phyloP scores from a whole-genome alignment of 2,113 vertebrate species.

The Prinia subflava region DNA sequence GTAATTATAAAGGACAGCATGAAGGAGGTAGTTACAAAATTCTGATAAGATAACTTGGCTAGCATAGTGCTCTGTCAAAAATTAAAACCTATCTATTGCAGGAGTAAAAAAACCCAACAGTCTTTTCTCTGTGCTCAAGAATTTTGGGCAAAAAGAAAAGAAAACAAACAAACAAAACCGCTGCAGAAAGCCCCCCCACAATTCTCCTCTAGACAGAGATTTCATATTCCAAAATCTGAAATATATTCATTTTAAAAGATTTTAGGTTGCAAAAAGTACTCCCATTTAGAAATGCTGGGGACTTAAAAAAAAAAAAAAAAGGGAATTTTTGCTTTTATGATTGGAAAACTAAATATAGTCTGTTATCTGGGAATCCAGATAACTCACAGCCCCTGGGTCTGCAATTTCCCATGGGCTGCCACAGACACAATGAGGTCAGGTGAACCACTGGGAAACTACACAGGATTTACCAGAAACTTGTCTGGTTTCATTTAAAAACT shows the following conservation, averaged over 20 bases:
- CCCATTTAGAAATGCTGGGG: neutral
- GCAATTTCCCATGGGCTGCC: neutral
- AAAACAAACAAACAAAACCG: neutral
- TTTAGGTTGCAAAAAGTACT: neutral
- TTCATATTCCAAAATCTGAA: neutral
- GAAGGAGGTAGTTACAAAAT: neutral
- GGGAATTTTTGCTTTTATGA: neutral
- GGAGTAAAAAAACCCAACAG: rapidly evolving
- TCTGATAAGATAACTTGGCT: neutral
- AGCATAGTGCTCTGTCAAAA: neutral
- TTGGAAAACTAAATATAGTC: neutral
- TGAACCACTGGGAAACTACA: neutral
- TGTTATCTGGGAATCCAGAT: neutral
- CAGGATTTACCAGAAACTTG: neutral
- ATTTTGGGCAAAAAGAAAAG: neutral
- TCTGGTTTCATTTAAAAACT: neutral
- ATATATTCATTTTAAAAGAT: neutral
- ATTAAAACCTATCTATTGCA: neutral
- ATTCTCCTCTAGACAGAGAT: neutral
- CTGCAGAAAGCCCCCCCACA: rapidly evolving
- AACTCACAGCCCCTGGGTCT: neutral
- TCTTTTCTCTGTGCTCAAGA: neutral
- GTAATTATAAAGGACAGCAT: neutral
- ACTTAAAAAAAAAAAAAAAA: neutral
- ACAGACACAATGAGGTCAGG: neutral